Percentiles rank a stretch among this genome's conserved stretches.
phyloP scores from a whole-genome alignment of 1,140 invertebrate species.

The honey bee (Apis mellifera) region DNA sequence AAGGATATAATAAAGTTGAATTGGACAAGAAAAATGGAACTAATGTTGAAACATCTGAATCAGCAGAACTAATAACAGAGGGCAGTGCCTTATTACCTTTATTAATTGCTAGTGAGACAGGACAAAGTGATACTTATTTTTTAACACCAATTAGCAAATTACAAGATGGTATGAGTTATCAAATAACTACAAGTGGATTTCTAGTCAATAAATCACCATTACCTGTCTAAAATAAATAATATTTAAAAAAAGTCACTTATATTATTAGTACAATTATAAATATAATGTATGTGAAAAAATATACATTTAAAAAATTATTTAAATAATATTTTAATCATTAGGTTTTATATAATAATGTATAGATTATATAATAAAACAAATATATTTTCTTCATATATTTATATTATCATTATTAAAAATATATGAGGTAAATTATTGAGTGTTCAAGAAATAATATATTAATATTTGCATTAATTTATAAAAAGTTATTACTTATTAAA shows the following conservation, averaged over 20 bases:
- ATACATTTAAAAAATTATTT: slow-evolving; percentile 8
- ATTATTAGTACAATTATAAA: slow-evolving; percentile 20
- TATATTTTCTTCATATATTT: slow-evolving; percentile 11
- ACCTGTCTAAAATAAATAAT: slow-evolving; percentile 60
- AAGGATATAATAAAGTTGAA: slow-evolving; percentile 74
- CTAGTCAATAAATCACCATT: slow-evolving; percentile 64
- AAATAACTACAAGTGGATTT: slow-evolving; percentile 66
- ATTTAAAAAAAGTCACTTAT: slow-evolving; percentile 3
- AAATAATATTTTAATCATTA: slow-evolving; percentile 14
- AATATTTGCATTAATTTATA: slow-evolving; percentile 1
- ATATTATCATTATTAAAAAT: neutral
- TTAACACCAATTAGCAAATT: slow-evolving; percentile 69
- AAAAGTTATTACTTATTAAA: neutral
- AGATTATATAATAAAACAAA: neutral
- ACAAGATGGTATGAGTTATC: slow-evolving; percentile 64
- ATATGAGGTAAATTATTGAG: neutral
- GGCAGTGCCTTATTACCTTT: slow-evolving; percentile 65
- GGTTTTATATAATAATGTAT: slow-evolving; percentile 21
- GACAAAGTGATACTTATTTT: slow-evolving; percentile 67
- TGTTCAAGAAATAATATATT: neutral
- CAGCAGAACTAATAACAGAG: slow-evolving; percentile 53
- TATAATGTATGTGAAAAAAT: slow-evolving; percentile 30
- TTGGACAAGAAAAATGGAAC: slow-evolving; percentile 66
- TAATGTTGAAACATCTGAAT: slow-evolving; percentile 72
- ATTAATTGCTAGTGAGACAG: slow-evolving; percentile 63